A percentile compares a stretch with the other conserved stretches of the same genome.
Conservation (phyloP, 2,113 vertebrate genomes). For the Halcyon malimbica region DNA sequence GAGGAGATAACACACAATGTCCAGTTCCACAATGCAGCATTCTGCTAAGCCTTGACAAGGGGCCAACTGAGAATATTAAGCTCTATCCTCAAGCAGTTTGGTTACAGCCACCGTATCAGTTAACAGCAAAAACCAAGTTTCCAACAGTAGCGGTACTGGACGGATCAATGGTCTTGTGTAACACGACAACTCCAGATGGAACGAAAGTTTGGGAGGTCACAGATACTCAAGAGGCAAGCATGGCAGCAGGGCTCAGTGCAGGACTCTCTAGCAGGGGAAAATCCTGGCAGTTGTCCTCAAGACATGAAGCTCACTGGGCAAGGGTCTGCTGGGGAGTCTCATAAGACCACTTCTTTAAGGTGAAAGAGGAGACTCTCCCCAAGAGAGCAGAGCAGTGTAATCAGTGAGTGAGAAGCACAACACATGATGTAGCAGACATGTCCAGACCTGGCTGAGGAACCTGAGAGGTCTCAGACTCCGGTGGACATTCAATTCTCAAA, state of each 20-base stretch:
- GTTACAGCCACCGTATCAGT: neutral
- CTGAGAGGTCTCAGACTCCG: neutral
- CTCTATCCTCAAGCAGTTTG: slow-evolving; percentile 10
- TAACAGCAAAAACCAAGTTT: neutral
- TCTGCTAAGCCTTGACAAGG: neutral
- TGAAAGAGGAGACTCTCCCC: neutral
- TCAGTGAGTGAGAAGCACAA: neutral
- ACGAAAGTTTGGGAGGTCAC: neutral
- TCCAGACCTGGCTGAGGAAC: accelerated
- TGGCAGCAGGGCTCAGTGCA: neutral
- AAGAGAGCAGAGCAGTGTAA: neutral
- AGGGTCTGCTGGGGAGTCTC: neutral
- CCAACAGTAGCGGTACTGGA: slow-evolving; percentile 1
- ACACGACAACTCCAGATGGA: slow-evolving; percentile 11
- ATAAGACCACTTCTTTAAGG: neutral
- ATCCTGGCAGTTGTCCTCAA: neutral
- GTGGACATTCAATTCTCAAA: neutral
- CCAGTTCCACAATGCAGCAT: neutral
- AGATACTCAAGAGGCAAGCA: neutral
- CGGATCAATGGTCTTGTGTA: slow-evolving; percentile 37
- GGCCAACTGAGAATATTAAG: slow-evolving; percentile 12
- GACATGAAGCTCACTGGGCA: neutral
- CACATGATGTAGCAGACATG: neutral
- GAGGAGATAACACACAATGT: neutral
- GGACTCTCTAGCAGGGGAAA: neutral